Base-by-base conservation (phyloP, 2,888 invertebrate genomes). In the Acanthococcus lagerstroemiae region DNA sequence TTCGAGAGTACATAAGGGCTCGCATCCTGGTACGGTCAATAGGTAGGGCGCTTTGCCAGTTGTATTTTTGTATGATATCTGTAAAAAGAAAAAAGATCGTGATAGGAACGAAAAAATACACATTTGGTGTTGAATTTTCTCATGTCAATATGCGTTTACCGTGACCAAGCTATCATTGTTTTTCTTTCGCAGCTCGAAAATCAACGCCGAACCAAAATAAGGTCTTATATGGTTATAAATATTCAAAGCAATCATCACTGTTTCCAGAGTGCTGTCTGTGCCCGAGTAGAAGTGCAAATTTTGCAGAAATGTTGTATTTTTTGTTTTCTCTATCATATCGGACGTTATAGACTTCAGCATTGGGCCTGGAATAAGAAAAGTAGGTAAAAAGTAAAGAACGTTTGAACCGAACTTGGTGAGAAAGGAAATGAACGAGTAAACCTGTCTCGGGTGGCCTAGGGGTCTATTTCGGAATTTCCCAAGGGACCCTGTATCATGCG, bases 231-330 rank as follows among this genome's bases (percentile, higher is more conserved):
- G 76, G 68, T 85, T 81, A 82, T 84, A 88, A 7, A 86, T 77
- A 48, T 82, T 80, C 50, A 89, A 74, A 2, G 84, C 81, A 26
- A 81, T 77, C 65, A 88, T 74, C 50, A 88, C 74, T 70, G 85
- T 84, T 0, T 83, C 81, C 6, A 89, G 77, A 0, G 88, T 86
- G 0, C 85, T 82, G 74, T 90, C 89, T 73, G 89, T 89, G 0
- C 85, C 87, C 0, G 83, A 80, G 72, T 84, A 87, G 67, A 86
- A 78, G 70, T 79, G 83, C 67, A 85, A 78, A 74, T 84, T 85
- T 17, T 80, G 77, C 1, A 70, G 54, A n/a, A n/a, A n/a, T 2
- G 63, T 67, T 54, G 70, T 19, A 17, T 60, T 26, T 12, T 26
- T 0, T 44, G 24, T 21, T 48, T 48, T 60, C n/a, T 48, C 21